phyloP scores from a whole-genome alignment of 2,113 vertebrate genomes.

The Aleadryas rufinucha region DNA sequence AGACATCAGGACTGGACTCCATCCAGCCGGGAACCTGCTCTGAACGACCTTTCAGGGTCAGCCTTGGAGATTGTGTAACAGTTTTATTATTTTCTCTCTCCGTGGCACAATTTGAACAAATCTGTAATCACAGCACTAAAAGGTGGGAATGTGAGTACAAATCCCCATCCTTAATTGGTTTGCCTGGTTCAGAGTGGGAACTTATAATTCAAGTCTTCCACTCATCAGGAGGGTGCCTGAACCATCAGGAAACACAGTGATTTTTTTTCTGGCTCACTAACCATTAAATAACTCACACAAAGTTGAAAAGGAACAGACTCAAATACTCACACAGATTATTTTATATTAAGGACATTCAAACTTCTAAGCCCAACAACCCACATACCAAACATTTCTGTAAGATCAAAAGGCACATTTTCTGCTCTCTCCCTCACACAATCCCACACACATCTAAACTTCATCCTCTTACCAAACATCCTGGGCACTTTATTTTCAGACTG shows the following conservation, averaged over 20 bases:
- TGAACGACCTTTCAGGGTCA: neutral
- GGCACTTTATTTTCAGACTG: neutral
- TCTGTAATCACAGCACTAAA: neutral
- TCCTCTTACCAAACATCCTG: neutral
- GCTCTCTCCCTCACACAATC: slow-evolving; percentile 16
- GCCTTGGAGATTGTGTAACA: neutral
- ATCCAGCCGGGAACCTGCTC: neutral
- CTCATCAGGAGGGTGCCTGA: slow-evolving; percentile 24
- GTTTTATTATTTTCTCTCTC: neutral
- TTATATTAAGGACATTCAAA: slow-evolving; percentile 30
- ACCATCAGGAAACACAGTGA: neutral
- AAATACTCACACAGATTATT: slow-evolving; percentile 40
- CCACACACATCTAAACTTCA: neutral
- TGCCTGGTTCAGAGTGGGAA: neutral
- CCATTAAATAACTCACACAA: slow-evolving; percentile 12
- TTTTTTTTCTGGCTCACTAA: slow-evolving; percentile 6
- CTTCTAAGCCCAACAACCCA: slow-evolving; percentile 22
- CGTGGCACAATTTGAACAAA: neutral
- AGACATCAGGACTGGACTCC: neutral
- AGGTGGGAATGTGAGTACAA: neutral
- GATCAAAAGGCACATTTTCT: slow-evolving; percentile 40
- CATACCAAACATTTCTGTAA: slow-evolving; percentile 34
- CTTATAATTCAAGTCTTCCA: neutral
- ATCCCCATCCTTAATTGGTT: slow-evolving; percentile 34
- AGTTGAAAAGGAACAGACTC: slow-evolving; percentile 2